phyloP scores from a whole-genome alignment of 2,888 invertebrate species.

The Gerris lacustris region DNA sequence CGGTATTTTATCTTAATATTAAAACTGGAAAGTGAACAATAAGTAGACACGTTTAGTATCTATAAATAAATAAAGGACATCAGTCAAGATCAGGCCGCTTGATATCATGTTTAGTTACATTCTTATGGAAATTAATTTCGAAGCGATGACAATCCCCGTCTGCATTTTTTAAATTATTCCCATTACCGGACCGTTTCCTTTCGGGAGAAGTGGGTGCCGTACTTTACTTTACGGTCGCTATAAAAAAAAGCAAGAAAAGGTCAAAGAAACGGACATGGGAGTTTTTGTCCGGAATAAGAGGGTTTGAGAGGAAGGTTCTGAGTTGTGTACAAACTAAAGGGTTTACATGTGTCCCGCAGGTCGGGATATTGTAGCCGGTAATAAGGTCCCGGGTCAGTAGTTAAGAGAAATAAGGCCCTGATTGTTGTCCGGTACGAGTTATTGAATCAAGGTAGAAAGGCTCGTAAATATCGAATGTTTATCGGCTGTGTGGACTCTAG shows the following conservation, averaged over 20 bases:
- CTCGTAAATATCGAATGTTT: background rate
- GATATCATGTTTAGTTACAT: too few species aligned
- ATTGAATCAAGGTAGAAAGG: background rate
- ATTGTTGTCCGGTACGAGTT: background rate
- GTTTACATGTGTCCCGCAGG: background rate
- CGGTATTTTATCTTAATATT: too few species aligned
- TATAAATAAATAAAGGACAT: too few species aligned
- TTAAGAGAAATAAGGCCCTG: background rate
- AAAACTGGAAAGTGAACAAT: too few species aligned
- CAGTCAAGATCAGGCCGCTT: too few species aligned
- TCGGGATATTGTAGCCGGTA: background rate
- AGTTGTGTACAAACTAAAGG: background rate
- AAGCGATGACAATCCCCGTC: too few species aligned
- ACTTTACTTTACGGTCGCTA: too few species aligned
- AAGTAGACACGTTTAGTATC: too few species aligned
- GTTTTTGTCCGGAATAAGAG: background rate
- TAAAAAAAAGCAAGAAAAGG: background rate
- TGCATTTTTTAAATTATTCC: too few species aligned
- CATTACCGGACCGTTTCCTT: too few species aligned
- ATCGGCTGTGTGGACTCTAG: background rate
- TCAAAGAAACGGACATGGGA: background rate
- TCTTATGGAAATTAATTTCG: too few species aligned
- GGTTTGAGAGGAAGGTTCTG: background rate
- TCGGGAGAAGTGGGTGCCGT: too few species aligned
- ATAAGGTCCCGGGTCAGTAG: background rate